Percentiles rank a stretch among this genome's conserved stretches.
phyloP scores from a whole-genome alignment of 2,797 vertebrate species.

The Coluber constrictor region DNA sequence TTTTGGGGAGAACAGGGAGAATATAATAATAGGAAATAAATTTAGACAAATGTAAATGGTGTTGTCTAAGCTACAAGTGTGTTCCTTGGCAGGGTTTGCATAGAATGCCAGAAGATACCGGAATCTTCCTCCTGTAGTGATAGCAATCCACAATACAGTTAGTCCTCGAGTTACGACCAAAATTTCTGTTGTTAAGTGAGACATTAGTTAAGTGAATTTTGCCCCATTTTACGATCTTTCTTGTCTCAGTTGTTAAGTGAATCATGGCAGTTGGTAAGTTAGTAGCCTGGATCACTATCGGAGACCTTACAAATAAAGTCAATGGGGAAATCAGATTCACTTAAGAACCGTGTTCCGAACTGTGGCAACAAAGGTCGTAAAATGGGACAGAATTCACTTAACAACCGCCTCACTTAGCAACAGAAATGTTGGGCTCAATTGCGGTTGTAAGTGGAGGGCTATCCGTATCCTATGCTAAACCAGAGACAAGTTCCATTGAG shows the following conservation, averaged over 20 bases:
- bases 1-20: not conserved
- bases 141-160: no score
- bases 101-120: not conserved
- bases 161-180: no score
- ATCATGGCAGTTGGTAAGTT: no score
- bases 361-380: not conserved
- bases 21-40: not conserved
- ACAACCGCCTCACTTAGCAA: not conserved
- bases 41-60: not conserved
- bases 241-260: no score
- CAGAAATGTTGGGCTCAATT: not conserved
- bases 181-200: no score
- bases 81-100: not conserved
- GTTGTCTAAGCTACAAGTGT: not conserved
- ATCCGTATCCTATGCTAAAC: not conserved
- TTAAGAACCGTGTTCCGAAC: no score
- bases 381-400: not conserved
- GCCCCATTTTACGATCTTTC: no score
- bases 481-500: not conserved
- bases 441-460: not conserved
- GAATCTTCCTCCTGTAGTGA: not conserved
- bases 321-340: no score
- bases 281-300: no score
- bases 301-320: no score
- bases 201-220: no score